phyloP scores from a whole-genome alignment of 2,888 invertebrate species.

The Papilio elwesi region DNA sequence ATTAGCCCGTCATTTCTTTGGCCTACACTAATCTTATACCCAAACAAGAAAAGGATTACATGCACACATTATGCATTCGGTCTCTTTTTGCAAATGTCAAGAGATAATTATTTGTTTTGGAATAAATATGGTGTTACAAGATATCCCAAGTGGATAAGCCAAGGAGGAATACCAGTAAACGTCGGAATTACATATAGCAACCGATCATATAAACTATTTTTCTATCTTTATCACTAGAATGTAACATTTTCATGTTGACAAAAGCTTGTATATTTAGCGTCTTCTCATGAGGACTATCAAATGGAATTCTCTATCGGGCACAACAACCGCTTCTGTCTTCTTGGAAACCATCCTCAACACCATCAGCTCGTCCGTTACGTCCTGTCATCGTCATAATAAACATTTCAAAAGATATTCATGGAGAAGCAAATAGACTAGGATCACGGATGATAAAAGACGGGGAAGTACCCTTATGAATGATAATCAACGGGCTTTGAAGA shows the following conservation, averaged over 20 bases:
- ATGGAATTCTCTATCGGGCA: conserved; percentile 73
- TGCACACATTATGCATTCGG: too few species aligned
- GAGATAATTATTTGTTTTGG: too few species aligned
- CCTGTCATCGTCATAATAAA: conserved; percentile 54
- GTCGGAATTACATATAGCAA: too few species aligned
- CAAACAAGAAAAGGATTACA: too few species aligned
- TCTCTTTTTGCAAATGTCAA: too few species aligned
- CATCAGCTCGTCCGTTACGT: conserved; percentile 70
- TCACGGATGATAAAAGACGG: too few species aligned
- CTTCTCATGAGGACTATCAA: conserved; percentile 76
- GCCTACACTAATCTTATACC: too few species aligned
- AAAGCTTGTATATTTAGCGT: neutral
- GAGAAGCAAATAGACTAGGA: neutral
- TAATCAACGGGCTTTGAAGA: neutral
- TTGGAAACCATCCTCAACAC: conserved; percentile 71
- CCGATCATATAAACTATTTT: too few species aligned
- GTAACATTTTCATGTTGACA: neutral
- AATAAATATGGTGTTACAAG: too few species aligned
- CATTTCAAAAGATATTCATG: neutral
- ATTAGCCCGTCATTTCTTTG: too few species aligned
- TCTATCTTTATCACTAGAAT: neutral
- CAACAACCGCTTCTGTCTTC: conserved; percentile 77
- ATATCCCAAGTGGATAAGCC: too few species aligned
- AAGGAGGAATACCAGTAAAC: too few species aligned
- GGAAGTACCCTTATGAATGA: neutral